Base-by-base conservation (phyloP, 2,888 invertebrate species). In the Podotricha telesiphe region DNA sequence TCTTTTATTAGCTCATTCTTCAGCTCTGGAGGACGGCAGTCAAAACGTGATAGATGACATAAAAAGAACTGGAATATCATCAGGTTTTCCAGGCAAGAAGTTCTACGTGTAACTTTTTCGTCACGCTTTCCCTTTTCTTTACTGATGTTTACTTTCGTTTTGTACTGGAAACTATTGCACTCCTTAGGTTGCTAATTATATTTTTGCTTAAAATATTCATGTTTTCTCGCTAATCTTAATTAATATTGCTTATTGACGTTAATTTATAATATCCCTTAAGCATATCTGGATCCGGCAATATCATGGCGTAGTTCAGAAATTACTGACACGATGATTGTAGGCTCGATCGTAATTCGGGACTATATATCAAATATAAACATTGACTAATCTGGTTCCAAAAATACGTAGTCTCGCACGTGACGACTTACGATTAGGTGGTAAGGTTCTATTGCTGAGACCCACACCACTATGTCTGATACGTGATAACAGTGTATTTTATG, bases 21-120 rank as follows among this genome's bases (percentile, higher is more conserved):
- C 85, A 86, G 83, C 75, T 83, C 87, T 65, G 78, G 86, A 65
- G 84, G 85, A 64, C 86, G 88, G 88, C 82, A 85, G 78, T 81
- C 84, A 70, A 88, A 84, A 80, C 73, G 83, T 67, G 86, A 88
- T 68, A 87, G 86, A 86, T 89, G 87, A 88, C 88, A 85, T 72
- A 79, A 82, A 83, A 87, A 75, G 74, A 79, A 81, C 79, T 84
- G 86, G 86, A 79, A 84, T 76, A 70, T 81, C 77, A 80, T 84
- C 83, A 82, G 80, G 58, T 85, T 86, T 74, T 79, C 77, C 78
- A 86, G 87, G 88, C 86, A 88, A 85, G 88, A 77, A n/a, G 37
- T 55, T n/a, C n/a, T 34, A 42, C 50, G n/a, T 22, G 42, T 59
- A 22, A 59, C 59, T 22, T 20, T 42, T 22, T n/a, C 20, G 47